Evolutionary conservation across 1,140 invertebrate species (phyloP), one percentile per base, ranked within the genome.

Genomic region (Tetramorium simillimum): DNA sequence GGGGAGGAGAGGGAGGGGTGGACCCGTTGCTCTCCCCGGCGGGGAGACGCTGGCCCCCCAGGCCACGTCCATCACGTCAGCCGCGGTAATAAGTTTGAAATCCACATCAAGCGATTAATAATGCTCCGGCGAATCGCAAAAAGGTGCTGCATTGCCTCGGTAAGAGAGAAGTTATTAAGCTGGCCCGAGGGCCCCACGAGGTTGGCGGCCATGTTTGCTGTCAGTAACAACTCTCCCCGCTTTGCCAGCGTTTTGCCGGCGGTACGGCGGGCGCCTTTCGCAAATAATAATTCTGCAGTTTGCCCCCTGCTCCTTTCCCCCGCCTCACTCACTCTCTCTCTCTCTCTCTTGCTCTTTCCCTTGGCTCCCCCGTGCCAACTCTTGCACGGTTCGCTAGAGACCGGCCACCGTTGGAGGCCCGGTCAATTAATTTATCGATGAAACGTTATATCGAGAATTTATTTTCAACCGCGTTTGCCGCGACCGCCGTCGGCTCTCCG

Each of bases 91-190:
- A 93, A 93, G 92, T 94, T 93, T 93, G 92, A 93, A 94, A 94
- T 94, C 88, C 92, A 87, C 91, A 94, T 94, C 90, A 92, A 90
- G 86, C 93, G 91, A 94, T 94, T 94, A 94, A 94, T 94, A 94
- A 94, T 92, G 91, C 93, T 92, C 86, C 88, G 87, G 86, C 87
- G 87, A 94, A 93, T 92, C 89, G 86, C 91, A 92, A 92, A 93
- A 93, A 93, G 93, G 92, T 92, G 89, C 85, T 89, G 91, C 87
- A 80, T 87, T 46, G 86, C 85, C 49, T 37, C 77, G 78, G 90
- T 87, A 82, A 91, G 80, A 92, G 88, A 92, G 88, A 91, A 93
- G 92, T 93, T 92, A 91, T 92, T 92, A 90, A 92, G 92, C 91
- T 90, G 69, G 88, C 92, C 91, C 46, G 87, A 91, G 91, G 90